Base-by-base conservation (phyloP, 2,888 invertebrate genomes). In the Bimastos eiseni region DNA sequence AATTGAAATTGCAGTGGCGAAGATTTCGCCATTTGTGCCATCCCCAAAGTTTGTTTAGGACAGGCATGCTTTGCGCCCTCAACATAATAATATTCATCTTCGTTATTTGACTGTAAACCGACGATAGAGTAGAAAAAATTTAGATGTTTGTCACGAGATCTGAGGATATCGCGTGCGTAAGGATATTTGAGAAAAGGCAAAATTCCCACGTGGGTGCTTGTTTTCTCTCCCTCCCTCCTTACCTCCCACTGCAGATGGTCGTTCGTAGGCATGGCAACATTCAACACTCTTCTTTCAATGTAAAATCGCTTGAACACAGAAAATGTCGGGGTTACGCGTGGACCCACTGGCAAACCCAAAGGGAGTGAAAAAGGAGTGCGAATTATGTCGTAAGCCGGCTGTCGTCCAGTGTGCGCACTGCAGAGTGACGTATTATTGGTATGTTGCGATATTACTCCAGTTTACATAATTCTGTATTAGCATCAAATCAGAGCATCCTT, bases 381-480 rank as follows among this genome's bases (percentile, higher is more conserved):
- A 95, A 93, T 92, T 95, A 13, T 95, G 95, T 92, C 95, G 94
- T 91, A 95, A 95, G 92, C 94, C 95, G 89, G 95, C 95, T 30
- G 94, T 94, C 93, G 92, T 95, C 90, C 94, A 95, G 91, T 95
- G 95, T 92, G 94, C 94, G 91, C 93, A 94, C 92, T 95, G 95
- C 91, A 93, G 94, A 92, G 95, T 95, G 0, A 95, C 95, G 13
- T 95, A 95, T 93, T 95, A 95, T 92, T 95, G 95, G 95, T 95
- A 93, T 94, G 94, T 92, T 91, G 89, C 91, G 44, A 83, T 36
- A 19, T 5, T 36, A 34, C 0, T 88, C 19, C 38, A 34, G 55
- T 55, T 70, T n/a, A 70, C 70, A 30, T 70, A 17, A 70, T 70
- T 5, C 70, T 70, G 55, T 55, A 4, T n/a, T 30, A n/a, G 30